These are phyloP conservation scores for Cabera pusaria DNA, from an alignment of 2,888 invertebrate genomes.

Conservation along the genomic window DNA sequence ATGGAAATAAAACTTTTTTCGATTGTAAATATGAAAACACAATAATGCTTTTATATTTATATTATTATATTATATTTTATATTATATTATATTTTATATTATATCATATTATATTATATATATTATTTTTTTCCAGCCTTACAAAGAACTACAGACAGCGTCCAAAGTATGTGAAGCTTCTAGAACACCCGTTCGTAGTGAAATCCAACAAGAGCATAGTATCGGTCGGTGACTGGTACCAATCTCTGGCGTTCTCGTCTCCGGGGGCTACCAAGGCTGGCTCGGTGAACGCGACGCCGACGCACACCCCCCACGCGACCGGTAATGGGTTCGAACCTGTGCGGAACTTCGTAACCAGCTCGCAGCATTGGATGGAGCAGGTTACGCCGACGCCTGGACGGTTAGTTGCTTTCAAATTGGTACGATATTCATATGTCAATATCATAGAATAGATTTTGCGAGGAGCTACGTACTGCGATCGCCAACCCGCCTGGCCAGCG, in stretches of 20 bases:
- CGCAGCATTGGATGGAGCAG: constrained; percentile 69
- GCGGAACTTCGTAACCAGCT: constrained; percentile 68
- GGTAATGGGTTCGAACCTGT: constrained; percentile 60
- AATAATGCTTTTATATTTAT: no score
- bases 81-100: no score
- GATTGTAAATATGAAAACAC: no score
- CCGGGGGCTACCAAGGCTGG: constrained; percentile 59
- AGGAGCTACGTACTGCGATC: no score
- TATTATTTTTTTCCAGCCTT: constrained; percentile 90
- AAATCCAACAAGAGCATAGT: constrained; percentile 88
- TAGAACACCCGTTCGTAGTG: constrained; percentile 94
- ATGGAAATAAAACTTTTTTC: no score
- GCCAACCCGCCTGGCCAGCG: no score
- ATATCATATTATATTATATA: no score
- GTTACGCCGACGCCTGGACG: constrained; percentile 69
- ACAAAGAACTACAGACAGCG: constrained; percentile 96
- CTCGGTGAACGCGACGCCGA: constrained; percentile 29
- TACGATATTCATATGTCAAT: no score
- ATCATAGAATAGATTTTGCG: no score
- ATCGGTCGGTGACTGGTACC: constrained; percentile 94
- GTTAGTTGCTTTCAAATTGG: constrained; percentile 42
- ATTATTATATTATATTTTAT: no score
- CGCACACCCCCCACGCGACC: constrained; percentile 22
- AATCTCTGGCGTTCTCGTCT: constrained; percentile 74
- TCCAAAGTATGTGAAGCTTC: constrained; percentile 96